Evolutionary conservation across 2,113 vertebrate genomes (phyloP), one percentile per base, ranked within the genome.

Genomic region (Callocephalon fimbriatum): DNA sequence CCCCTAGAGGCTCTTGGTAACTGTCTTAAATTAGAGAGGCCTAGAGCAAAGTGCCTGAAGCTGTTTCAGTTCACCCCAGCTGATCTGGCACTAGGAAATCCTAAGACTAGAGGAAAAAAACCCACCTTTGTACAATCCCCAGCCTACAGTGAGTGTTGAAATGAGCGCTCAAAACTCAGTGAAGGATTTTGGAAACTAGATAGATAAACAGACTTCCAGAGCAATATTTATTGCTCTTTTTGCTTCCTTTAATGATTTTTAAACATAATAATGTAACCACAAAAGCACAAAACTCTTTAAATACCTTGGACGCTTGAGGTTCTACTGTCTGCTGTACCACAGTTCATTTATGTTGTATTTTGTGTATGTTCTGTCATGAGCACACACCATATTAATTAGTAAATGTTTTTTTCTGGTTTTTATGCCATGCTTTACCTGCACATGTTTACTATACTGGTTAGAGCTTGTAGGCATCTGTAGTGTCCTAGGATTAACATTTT

Each of bases 401-500:
- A 67, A 12, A 22, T 2, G 0, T 6, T 42, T 48, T 75, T 51
- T 82, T 62, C 70, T 80, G 15, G 32, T 25, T 79, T 74, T 94
- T 92, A 31, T 0, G 0, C 14, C 67, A 7, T 71, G 7, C 38
- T 95, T 95, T 97, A 86, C n/a, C 75, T 92, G 14, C 22, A 62
- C 59, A 7, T 71, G 70, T 76, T 89, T 94, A 67, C 37, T 83
- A 32, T 85, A 18, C 35, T 66, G 23, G 7, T 88, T 82, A 74
- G 70, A 82, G 42, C 26, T 82, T 70, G 25, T 81, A 86, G 61
- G 68, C 38, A 59, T 88, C 10, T 85, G 40, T 70, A 73, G 35
- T 40, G n/a, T 88, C 84, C 88, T 62, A 80, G n/a, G 75, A 90
- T 79, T 93, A 94, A 51, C 20, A 68, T 95, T 77, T 94, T 94